A percentile compares a stretch with the other conserved stretches of the same genome.
Evolutionary conservation across 2,113 vertebrate species (phyloP).

Genomic region (human (Homo sapiens)): GRCh38 chr6:6788501-6789000

Average conservation of each 20-base stretch:
- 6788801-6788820: neutral
- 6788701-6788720: neutral
- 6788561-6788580: neutral
- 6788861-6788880: neutral
- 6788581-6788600: neutral
- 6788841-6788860: neutral
- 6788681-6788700: neutral
- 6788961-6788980: neutral
- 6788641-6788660: neutral
- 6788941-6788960: neutral
- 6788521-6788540: neutral
- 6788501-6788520: neutral
- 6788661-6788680: neutral
- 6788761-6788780: neutral
- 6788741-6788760: neutral
- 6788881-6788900: neutral
- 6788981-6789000: neutral
- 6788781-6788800: neutral
- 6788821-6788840: neutral
- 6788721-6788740: neutral
- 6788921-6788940: constrained; percentile 4
- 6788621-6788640: neutral
- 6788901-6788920: neutral
- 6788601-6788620: neutral
- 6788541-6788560: neutral